Percentiles rank a stretch among this genome's conserved stretches.
Conservation (phyloP, 2,797 vertebrate species). For the Eidolon dupreanum region DNA sequence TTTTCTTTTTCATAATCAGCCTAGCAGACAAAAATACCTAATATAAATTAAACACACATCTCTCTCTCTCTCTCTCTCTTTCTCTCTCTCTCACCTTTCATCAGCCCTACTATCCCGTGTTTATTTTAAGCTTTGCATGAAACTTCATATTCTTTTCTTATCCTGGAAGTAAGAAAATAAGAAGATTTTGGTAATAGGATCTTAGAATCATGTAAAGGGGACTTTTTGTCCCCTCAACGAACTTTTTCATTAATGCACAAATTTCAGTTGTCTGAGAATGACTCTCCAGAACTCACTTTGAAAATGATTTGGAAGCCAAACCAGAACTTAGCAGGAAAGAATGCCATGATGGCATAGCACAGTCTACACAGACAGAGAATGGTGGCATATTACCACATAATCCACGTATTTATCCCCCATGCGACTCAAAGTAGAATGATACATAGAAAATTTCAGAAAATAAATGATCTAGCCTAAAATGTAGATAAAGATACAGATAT, state of each 20-base stretch:
- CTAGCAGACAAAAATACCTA: constrained; percentile 60
- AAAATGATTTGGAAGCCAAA: neutral
- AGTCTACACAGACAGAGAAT: neutral
- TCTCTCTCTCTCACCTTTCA: neutral
- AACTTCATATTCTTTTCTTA: constrained; percentile 6
- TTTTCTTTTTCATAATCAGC: constrained; percentile 66
- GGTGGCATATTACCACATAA: neutral
- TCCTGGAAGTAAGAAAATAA: constrained; percentile 7
- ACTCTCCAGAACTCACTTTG: constrained; percentile 4
- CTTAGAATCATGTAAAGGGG: neutral
- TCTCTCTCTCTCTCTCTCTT: neutral
- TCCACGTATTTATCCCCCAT: neutral
- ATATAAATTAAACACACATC: constrained; percentile 51
- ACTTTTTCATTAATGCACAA: neutral
- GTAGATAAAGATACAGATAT: neutral
- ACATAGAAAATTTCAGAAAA: constrained; percentile 49
- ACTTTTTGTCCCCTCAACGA: neutral
- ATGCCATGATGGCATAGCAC: neutral
- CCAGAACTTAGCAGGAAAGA: neutral
- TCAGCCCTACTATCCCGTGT: neutral
- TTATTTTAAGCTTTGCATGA: constrained; percentile 55
- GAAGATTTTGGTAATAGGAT: neutral
- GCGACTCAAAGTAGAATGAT: neutral
- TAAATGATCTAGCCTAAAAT: neutral
- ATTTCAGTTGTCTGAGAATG: neutral